phyloP scores from a whole-genome alignment of 2,113 vertebrate genomes.

The Casuarius casuarius region DNA sequence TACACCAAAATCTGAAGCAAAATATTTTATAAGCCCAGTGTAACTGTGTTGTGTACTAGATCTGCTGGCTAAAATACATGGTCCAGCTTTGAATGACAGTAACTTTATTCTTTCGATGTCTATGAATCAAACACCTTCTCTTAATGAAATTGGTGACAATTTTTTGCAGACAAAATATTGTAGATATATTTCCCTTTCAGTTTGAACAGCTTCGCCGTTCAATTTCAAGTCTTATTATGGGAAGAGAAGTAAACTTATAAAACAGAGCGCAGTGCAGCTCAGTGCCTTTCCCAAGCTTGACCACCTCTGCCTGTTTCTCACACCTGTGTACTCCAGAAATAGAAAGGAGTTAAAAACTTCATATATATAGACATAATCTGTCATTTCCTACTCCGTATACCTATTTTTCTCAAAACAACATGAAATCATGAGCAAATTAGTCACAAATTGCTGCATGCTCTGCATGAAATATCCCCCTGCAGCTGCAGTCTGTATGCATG shows the following conservation, averaged over 20 bases:
- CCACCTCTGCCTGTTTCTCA: not conserved
- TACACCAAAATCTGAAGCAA: not conserved
- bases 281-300: not conserved
- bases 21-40: not conserved
- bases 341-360: not conserved
- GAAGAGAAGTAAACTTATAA: not conserved
- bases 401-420: not conserved
- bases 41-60: not conserved
- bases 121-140: not conserved
- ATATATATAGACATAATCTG: not conserved
- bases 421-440: not conserved
- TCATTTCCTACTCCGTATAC: not conserved
- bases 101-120: not conserved
- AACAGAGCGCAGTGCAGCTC: not conserved
- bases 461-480: not conserved
- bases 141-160: not conserved
- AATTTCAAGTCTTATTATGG: not conserved
- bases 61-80: not conserved
- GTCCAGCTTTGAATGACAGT: not conserved
- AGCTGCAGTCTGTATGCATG: accelerated
- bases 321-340: not conserved
- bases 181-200: not conserved
- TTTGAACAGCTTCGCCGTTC: not conserved
- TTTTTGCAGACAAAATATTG: not conserved
- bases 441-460: not conserved